These are phyloP conservation scores for Drosophila mimetica DNA, from an alignment of 2,888 invertebrate species.

Conservation along the genomic window DNA sequence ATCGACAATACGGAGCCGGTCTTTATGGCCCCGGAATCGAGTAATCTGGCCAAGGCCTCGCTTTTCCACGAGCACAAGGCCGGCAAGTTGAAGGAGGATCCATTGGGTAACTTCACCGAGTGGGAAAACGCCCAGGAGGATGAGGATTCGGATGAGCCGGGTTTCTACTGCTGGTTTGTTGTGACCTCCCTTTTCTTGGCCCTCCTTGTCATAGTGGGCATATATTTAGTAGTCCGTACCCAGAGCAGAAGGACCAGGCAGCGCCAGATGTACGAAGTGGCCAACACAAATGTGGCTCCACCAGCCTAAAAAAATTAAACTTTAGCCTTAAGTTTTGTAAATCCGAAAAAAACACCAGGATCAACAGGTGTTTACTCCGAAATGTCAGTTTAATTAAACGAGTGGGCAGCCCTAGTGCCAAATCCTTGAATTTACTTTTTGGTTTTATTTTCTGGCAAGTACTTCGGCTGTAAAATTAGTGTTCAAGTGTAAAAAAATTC, in stretches of 20 bases:
- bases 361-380: slow-evolving; percentile 24
- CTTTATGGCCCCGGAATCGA: slow-evolving; percentile 72
- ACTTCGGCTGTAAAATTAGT: not conserved
- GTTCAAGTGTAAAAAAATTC: not conserved
- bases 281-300: slow-evolving; percentile 55
- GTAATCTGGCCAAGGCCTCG: slow-evolving; percentile 64
- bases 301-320: slow-evolving; percentile 3
- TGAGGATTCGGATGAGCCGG: slow-evolving; percentile 28
- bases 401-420: slow-evolving; percentile 58
- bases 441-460: not conserved
- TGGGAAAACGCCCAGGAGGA: slow-evolving; percentile 51
- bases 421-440: slow-evolving; percentile 8
- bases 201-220: slow-evolving; percentile 55
- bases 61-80: slow-evolving; percentile 49
- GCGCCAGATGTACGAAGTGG: slow-evolving; percentile 72
- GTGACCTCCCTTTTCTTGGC: slow-evolving; percentile 64
- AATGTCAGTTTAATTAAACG: slow-evolving; percentile 23
- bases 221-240: slow-evolving; percentile 68
- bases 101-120: slow-evolving; percentile 44
- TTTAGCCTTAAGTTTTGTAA: slow-evolving; percentile 2
- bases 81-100: slow-evolving; percentile 41
- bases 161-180: slow-evolving; percentile 79
- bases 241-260: slow-evolving; percentile 64
- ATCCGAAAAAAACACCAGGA: slow-evolving; percentile 7
- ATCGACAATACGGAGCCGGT: slow-evolving; percentile 81